A percentile compares a stretch with the other conserved stretches of the same genome.
phyloP scores from a whole-genome alignment of 2,797 vertebrate genomes.

The Borostomias antarcticus region DNA sequence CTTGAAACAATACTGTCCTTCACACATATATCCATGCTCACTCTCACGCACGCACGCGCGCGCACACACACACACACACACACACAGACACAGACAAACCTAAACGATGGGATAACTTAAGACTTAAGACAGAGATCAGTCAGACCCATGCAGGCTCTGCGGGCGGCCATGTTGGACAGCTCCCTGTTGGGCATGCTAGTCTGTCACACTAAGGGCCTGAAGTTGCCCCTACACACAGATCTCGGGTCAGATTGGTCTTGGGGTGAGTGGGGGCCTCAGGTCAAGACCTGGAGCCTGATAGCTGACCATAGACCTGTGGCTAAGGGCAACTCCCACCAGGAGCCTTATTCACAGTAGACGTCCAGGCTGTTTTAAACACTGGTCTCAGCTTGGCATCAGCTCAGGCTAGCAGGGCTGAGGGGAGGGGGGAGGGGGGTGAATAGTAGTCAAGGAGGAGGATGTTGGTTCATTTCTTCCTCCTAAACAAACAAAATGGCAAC shows the following conservation, averaged over 20 bases:
- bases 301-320: conserved; percentile 51
- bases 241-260: conserved; percentile 14
- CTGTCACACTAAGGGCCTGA: conserved; percentile 54
- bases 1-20: conserved; percentile 69
- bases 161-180: conserved; percentile 67
- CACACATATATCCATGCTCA: conserved; percentile 47
- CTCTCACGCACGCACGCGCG: conserved; percentile 30
- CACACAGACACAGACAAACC: conserved; percentile 5
- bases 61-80: conserved; percentile 18
- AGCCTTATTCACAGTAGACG: conserved; percentile 12
- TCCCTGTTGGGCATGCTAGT: conserved; percentile 68
- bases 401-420: conserved; percentile 64
- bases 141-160: conserved; percentile 70
- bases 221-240: conserved; percentile 50
- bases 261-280: background rate
- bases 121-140: conserved; percentile 55
- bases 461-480: conserved; percentile 47
- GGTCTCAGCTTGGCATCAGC: conserved; percentile 57
- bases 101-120: conserved; percentile 59
- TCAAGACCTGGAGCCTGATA: background rate
- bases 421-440: conserved; percentile 43
- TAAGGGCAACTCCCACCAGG: conserved; percentile 48
- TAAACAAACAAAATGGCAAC: conserved; percentile 42
- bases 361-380: conserved; percentile 43
- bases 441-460: background rate